phyloP scores from a whole-genome alignment of 2,888 invertebrate species.

The Buathra laborator region DNA sequence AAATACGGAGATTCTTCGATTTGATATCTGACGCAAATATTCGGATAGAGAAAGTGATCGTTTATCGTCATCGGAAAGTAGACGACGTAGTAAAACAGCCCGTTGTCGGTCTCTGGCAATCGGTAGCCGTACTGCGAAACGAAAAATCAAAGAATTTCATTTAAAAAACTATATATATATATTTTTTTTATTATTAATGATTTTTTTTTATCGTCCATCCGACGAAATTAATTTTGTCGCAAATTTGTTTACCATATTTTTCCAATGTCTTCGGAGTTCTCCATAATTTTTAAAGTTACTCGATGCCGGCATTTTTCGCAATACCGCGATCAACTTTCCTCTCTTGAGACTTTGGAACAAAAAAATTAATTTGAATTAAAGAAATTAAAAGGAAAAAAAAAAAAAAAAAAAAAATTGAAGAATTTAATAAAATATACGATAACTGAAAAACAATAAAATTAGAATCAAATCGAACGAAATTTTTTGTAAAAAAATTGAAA shows the following conservation, averaged over 20 bases:
- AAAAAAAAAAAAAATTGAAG: too few relatives aligned
- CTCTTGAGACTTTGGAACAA: conserved; percentile 75
- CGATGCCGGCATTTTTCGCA: conserved; percentile 77
- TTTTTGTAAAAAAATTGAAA: neutral
- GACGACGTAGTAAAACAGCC: conserved; percentile 78
- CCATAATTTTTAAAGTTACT: conserved; percentile 78
- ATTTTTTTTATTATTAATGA: too few relatives aligned
- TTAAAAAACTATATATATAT: neutral
- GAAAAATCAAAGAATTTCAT: neutral
- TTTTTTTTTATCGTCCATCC: too few relatives aligned
- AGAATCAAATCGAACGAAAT: neutral
- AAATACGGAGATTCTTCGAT: conserved; percentile 65
- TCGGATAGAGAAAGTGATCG: conserved; percentile 78
- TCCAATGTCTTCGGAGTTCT: conserved; percentile 82
- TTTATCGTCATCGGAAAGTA: conserved; percentile 74
- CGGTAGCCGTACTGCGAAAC: conserved; percentile 80
- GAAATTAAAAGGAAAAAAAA: too few relatives aligned
- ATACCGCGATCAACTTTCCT: conserved; percentile 77
- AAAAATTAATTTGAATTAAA: neutral
- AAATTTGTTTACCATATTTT: conserved; percentile 80
- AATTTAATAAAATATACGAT: too few relatives aligned
- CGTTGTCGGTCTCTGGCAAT: conserved; percentile 76
- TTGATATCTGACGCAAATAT: conserved; percentile 75
- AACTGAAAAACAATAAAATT: neutral
- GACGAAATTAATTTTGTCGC: too few relatives aligned